phyloP scores from a whole-genome alignment of 2,113 vertebrate genomes.

The Pipa parva region DNA sequence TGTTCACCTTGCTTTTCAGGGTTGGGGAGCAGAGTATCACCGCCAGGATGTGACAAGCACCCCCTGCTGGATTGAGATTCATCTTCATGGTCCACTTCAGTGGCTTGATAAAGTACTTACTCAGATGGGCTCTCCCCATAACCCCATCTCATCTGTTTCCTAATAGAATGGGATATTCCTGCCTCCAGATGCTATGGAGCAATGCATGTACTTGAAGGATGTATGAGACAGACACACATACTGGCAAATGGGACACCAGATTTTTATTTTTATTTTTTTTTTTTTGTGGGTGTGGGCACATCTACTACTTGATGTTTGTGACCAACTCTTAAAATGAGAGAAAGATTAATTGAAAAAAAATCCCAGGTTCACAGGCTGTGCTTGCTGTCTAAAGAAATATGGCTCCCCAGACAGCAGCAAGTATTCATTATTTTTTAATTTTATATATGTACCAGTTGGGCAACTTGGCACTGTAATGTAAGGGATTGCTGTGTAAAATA shows the following conservation, averaged over 20 bases:
- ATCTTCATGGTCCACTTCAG: constrained; percentile 94
- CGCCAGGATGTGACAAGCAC: constrained; percentile 98
- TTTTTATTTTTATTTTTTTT: constrained; percentile 30
- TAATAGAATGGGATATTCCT: constrained; percentile 58
- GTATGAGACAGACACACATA: constrained; percentile 73
- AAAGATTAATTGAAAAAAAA: constrained; percentile 10
- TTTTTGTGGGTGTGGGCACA: constrained; percentile 43
- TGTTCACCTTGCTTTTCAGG: constrained; percentile 62
- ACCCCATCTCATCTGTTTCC: constrained; percentile 96
- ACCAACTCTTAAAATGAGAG: constrained; percentile 86
- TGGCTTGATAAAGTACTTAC: constrained; percentile 99
- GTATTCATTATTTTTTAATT: background rate
- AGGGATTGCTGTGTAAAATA: constrained; percentile 52
- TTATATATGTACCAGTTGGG: constrained; percentile 56
- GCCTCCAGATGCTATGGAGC: constrained; percentile 61
- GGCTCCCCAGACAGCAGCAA: constrained; percentile 23
- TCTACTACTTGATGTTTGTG: constrained; percentile 92
- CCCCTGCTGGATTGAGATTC: constrained; percentile 98
- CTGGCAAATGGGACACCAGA: constrained; percentile 55
- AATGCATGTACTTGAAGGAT: constrained; percentile 89
- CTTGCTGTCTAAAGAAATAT: constrained; percentile 42
- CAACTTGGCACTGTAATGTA: constrained; percentile 65
- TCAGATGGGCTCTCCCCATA: constrained; percentile 97
- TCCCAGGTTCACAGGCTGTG: constrained; percentile 47
- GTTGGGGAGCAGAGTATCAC: constrained; percentile 98